Conservation (phyloP, 2,113 vertebrate species). For the human (Homo sapiens) region DNA sequence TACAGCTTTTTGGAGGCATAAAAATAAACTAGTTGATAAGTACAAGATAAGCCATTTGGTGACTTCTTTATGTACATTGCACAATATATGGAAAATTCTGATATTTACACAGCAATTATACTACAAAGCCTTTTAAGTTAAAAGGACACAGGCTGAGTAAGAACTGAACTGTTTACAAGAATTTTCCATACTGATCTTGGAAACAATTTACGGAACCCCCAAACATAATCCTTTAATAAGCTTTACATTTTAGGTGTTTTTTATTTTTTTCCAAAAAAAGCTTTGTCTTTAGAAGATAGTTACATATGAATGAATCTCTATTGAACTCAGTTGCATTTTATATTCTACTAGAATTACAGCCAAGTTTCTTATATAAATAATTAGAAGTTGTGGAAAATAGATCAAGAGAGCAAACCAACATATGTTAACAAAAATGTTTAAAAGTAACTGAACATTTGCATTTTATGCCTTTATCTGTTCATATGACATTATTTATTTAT, state of each 20-base stretch:
- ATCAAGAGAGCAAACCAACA: background rate
- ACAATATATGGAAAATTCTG: constrained; percentile 77
- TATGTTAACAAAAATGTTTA: background rate
- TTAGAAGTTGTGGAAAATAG: background rate
- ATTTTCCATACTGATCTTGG: constrained; percentile 81
- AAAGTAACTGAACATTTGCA: constrained; percentile 26
- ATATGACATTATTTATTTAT: too few relatives aligned
- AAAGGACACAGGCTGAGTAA: constrained; percentile 79
- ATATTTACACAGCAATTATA: constrained; percentile 84
- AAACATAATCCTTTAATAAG: constrained; percentile 80
- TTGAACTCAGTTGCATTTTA: background rate
- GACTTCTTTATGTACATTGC: constrained; percentile 70
- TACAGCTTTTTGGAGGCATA: constrained; percentile 75
- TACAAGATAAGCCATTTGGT: constrained; percentile 82
- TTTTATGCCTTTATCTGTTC: background rate
- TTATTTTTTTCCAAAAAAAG: background rate
- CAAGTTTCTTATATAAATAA: background rate
- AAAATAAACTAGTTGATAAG: constrained; percentile 86
- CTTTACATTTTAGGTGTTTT: background rate
- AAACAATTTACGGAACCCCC: constrained; percentile 79
- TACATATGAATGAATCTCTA: background rate
- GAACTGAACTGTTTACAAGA: constrained; percentile 80
- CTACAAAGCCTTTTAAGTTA: constrained; percentile 79
- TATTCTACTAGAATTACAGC: background rate
- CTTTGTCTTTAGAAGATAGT: constrained; percentile 41